Base-by-base conservation (phyloP, 2,888 invertebrate species). In the Muschampia plurimacula region DNA sequence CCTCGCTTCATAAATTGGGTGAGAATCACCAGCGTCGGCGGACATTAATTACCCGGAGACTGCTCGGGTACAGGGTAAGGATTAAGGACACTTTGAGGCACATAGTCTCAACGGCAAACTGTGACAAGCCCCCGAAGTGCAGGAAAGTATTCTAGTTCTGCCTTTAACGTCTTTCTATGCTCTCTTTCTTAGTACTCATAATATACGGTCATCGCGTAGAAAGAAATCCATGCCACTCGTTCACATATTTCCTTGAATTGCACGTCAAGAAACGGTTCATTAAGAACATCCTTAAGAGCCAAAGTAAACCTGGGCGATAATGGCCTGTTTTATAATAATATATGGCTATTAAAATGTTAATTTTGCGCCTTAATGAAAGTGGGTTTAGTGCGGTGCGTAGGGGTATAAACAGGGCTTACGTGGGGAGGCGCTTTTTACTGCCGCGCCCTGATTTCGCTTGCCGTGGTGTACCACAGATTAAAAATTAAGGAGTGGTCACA, bases 331-430 rank as follows among this genome's bases (percentile, higher is more conserved):
- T 89, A 90, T 89, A 90, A 91, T 90, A 90, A 92, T 90, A 91
- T 90, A 89, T 90, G 86, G 86, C 86, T 86, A 88, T 93, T 91
- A 92, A 93, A 92, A 93, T 92, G 93, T 93, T 93, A 93, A 93
- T 93, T 92, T 89, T 80, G 84, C 79, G 85, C 86, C 86, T 87
- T 92, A 93, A 92, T 93, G 91, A 93, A 92, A 89, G 86, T 84
- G 84, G 88, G 86, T 90, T 93, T 90, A 92, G 90, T 90, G 82
- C 84, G 86, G 86, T 85, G 84, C 84, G 86, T 86, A 83, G 78
- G 81, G 82, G 84, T 90, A 65, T 70, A 91, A 92, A 92, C 86
- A 83, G 83, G 91, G 91, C 89, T 93, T 92, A 91, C 80, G 86
- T 78, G 80, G 52, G 84, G 84, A 83, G 84, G 84, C 85, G 84